These are phyloP conservation scores for Unio delphinus DNA, from an alignment of 2,888 invertebrate genomes.

Conservation along the genomic window DNA sequence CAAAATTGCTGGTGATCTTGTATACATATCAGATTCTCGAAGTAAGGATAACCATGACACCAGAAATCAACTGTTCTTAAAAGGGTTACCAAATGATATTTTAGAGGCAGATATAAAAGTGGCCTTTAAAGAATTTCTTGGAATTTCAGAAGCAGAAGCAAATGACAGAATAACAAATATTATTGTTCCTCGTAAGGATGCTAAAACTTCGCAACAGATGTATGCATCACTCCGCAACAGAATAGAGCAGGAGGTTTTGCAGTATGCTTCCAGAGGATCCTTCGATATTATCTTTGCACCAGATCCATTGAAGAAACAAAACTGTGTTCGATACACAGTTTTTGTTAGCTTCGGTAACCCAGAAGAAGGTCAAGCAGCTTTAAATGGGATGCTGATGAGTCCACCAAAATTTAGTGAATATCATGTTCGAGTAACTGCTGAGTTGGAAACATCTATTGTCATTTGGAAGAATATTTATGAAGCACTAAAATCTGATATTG, in stretches of 20 bases:
- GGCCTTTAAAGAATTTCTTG: slow-evolving; percentile 16
- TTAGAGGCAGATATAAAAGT: slow-evolving; percentile 28
- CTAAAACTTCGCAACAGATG: slow-evolving; percentile 1
- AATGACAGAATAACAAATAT: slow-evolving; percentile 14
- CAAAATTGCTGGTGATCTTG: not conserved
- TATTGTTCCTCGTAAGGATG: slow-evolving; percentile 18
- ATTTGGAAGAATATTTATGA: slow-evolving; percentile 18
- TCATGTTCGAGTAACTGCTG: slow-evolving; percentile 12
- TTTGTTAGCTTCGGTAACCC: no score
- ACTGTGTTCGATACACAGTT: no score
- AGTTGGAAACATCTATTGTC: slow-evolving; percentile 31
- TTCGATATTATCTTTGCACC: not conserved
- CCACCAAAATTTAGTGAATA: slow-evolving; percentile 3
- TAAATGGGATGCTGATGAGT: slow-evolving; percentile 5
- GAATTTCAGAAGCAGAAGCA: not conserved
- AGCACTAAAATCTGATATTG: slow-evolving; percentile 10
- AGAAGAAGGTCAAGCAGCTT: not conserved
- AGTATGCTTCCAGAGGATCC: slow-evolving; percentile 4
- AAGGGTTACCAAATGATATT: slow-evolving; percentile 14
- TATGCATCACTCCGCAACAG: not conserved
- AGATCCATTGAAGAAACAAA: not conserved
- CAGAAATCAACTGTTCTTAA: slow-evolving; percentile 11
- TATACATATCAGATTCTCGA: not conserved
- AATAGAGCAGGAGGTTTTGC: slow-evolving; percentile 4
- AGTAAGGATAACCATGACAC: not conserved